These are phyloP conservation scores for Xenopus borealis DNA, from an alignment of 2,113 vertebrate genomes.

Conservation along the genomic window DNA sequence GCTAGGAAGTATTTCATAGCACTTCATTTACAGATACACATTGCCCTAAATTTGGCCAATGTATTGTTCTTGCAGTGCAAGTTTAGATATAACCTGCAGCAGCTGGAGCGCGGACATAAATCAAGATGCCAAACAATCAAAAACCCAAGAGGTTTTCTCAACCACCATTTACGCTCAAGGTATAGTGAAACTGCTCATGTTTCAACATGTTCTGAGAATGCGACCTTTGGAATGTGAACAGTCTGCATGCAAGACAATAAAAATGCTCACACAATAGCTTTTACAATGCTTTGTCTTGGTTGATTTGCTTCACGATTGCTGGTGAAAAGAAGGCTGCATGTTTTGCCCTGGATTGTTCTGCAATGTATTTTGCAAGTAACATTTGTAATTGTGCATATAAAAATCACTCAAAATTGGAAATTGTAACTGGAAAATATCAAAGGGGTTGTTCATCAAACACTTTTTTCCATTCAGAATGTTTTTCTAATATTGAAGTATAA, in stretches of 20 bases:
- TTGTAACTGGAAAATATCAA: too few species aligned
- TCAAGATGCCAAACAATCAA: background rate
- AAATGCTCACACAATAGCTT: background rate
- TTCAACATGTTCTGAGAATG: constrained; percentile 8
- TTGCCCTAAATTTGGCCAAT: background rate
- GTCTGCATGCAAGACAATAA: constrained; percentile 7
- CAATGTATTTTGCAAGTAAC: too few species aligned
- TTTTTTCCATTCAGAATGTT: too few species aligned
- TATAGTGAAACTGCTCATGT: constrained; percentile 4
- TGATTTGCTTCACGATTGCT: too few species aligned
- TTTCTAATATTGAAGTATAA: too few species aligned
- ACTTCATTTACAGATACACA: background rate
- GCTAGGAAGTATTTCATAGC: too few species aligned
- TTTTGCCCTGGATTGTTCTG: too few species aligned
- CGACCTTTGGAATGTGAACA: constrained; percentile 17
- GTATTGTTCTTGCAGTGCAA: background rate
- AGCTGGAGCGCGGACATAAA: background rate
- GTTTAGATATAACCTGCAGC: background rate
- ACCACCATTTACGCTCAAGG: background rate
- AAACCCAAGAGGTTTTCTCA: background rate
- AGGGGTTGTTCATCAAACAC: too few species aligned
- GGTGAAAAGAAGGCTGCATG: too few species aligned
- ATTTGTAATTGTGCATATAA: too few species aligned
- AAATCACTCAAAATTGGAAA: too few species aligned
- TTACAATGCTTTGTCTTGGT: background rate